Evolutionary conservation across 1,140 invertebrate species (phyloP).

Genomic region (Andrena cerasifolii): DNA sequence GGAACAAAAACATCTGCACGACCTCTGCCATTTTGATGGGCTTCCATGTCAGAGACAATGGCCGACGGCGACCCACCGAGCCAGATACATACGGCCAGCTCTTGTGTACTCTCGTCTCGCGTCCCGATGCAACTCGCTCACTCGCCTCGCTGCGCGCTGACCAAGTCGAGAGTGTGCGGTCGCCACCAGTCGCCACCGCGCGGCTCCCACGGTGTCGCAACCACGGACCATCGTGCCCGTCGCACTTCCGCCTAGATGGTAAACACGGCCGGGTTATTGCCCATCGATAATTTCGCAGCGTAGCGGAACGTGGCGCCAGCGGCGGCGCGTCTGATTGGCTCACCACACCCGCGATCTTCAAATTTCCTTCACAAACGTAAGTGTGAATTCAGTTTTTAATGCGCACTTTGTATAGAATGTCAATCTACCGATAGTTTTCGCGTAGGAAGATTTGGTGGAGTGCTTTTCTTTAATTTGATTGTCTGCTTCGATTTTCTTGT

Average conservation of each 20-base stretch:
- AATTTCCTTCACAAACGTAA: no score
- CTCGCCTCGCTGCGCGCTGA: conserved; percentile 33
- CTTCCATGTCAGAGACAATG: conserved; percentile 81
- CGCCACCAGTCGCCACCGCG: conserved; percentile 44
- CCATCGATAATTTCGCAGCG: not conserved
- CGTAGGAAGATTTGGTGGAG: no score
- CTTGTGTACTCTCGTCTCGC: not conserved
- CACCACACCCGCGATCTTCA: no score
- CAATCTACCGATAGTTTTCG: no score
- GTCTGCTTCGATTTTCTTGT: no score
- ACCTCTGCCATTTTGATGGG: conserved; percentile 88
- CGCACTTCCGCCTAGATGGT: not conserved
- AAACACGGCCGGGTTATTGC: not conserved
- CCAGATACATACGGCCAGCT: conserved; percentile 54
- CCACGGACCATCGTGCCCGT: not conserved
- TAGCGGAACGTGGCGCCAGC: not conserved
- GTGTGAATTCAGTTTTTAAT: no score
- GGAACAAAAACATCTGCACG: conserved; percentile 92
- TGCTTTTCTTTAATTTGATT: no score
- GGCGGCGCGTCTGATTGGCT: no score
- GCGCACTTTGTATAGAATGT: no score
- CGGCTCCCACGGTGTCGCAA: conserved; percentile 40
- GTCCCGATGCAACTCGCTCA: conserved; percentile 32
- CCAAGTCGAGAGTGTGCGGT: conserved; percentile 49
- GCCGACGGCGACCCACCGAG: conserved; percentile 74